Conservation (phyloP, 2,113 vertebrate species). For the Ceratotherium simum region DNA sequence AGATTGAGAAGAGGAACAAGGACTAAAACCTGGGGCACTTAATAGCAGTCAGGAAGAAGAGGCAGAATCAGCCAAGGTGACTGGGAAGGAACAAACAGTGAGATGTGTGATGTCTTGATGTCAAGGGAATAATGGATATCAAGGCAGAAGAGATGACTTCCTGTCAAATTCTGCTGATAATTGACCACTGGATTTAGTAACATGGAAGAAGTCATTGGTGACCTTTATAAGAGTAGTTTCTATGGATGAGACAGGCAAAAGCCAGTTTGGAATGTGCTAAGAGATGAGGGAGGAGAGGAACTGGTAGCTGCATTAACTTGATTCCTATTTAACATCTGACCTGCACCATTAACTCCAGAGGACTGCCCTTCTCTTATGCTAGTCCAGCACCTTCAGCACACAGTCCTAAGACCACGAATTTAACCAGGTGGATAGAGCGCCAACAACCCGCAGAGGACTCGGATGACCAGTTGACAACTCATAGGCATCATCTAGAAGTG, state of each 20-base stretch:
- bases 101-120: neutral
- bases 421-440: neutral
- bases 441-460: neutral
- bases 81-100: neutral
- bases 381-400: neutral
- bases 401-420: neutral
- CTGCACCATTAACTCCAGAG: neutral
- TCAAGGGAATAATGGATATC: neutral
- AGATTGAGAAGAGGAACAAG: neutral
- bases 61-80: neutral
- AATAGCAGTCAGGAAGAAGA: neutral
- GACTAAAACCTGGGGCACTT: neutral
- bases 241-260: neutral
- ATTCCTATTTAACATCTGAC: neutral
- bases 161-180: neutral
- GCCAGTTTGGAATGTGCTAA: neutral
- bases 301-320: accelerated
- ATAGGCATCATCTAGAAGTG: neutral
- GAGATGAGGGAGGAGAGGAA: neutral
- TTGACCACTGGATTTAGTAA: neutral
- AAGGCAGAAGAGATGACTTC: neutral
- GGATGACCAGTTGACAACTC: neutral
- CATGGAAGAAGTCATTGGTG: neutral
- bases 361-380: neutral
- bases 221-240: neutral